phyloP scores from a whole-genome alignment of 2,797 vertebrate genomes.

The Tangara arthus region DNA sequence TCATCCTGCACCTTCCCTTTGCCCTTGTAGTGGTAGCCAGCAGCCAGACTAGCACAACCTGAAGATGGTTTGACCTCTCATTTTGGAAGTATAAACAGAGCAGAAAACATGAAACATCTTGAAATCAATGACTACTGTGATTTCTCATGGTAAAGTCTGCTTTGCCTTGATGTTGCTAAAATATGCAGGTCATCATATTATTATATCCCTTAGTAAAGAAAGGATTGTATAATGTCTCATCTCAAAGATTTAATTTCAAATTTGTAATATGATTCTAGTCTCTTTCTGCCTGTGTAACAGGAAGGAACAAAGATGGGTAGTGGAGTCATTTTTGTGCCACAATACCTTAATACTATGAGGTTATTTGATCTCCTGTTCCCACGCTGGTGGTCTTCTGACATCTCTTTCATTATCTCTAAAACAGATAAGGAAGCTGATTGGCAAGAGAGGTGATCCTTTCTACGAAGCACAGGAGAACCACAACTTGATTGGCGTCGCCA shows the following conservation, averaged over 20 bases:
- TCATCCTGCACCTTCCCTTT: not conserved
- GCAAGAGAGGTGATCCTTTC: slow-evolving; percentile 89
- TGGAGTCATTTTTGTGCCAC: not conserved
- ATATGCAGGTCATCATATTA: not conserved
- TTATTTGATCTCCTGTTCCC: not conserved
- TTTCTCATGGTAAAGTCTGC: not conserved
- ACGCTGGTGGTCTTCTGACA: not conserved
- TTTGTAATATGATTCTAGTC: not conserved
- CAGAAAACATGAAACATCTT: not conserved
- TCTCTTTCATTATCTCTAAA: not conserved
- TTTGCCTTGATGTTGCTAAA: not conserved
- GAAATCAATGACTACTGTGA: not conserved
- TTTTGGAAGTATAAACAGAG: not conserved
- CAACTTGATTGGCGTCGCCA: slow-evolving; percentile 96
- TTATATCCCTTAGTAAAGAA: not conserved
- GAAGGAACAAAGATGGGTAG: not conserved
- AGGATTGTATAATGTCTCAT: not conserved
- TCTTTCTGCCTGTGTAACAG: not conserved
- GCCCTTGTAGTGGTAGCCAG: not conserved
- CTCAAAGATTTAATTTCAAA: not conserved
- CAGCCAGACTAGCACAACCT: not conserved
- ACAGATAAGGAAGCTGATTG: slow-evolving; percentile 80
- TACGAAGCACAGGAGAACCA: slow-evolving; percentile 98
- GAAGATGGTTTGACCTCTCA: not conserved
- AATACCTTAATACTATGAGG: not conserved